Evolutionary conservation across 2,113 vertebrate species (phyloP).

Genomic region (Choloepus hoffmanni): DNA sequence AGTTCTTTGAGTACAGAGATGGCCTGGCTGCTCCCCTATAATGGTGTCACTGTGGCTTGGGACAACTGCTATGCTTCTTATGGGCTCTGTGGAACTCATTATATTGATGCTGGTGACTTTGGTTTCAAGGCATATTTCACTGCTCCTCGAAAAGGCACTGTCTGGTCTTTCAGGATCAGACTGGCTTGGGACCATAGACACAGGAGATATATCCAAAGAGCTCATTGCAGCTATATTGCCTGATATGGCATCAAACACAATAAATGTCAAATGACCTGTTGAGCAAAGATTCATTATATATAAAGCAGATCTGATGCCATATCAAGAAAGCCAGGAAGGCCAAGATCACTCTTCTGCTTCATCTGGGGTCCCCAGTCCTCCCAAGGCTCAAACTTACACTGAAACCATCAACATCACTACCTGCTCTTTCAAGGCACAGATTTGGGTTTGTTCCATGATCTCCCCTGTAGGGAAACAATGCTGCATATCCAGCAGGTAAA

Average conservation of each 20-base stretch:
- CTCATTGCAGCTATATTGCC: conserved; percentile 91
- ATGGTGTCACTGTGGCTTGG: conserved; percentile 91
- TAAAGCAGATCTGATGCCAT: conserved; percentile 89
- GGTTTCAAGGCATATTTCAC: conserved; percentile 90
- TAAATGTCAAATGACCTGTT: conserved; percentile 88
- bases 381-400: conserved; percentile 86
- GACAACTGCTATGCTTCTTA: conserved; percentile 92
- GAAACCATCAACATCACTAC: conserved; percentile 88
- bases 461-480: conserved; percentile 86
- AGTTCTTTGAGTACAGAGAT: conserved; percentile 94
- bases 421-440: conserved; percentile 91
- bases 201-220: conserved; percentile 91
- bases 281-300: conserved; percentile 93
- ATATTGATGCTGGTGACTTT: conserved; percentile 91
- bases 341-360: not conserved
- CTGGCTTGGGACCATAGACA: conserved; percentile 92
- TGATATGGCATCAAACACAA: conserved; percentile 83
- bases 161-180: conserved; percentile 95
- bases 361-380: conserved; percentile 34
- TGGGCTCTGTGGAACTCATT: conserved; percentile 94
- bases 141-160: conserved; percentile 90
- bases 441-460: conserved; percentile 89
- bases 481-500: conserved; percentile 90
- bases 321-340: conserved; percentile 73
- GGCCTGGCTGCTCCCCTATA: conserved; percentile 93